Conservation (phyloP, 1,140 invertebrate genomes). For the Meloidogyne hapla region DNA sequence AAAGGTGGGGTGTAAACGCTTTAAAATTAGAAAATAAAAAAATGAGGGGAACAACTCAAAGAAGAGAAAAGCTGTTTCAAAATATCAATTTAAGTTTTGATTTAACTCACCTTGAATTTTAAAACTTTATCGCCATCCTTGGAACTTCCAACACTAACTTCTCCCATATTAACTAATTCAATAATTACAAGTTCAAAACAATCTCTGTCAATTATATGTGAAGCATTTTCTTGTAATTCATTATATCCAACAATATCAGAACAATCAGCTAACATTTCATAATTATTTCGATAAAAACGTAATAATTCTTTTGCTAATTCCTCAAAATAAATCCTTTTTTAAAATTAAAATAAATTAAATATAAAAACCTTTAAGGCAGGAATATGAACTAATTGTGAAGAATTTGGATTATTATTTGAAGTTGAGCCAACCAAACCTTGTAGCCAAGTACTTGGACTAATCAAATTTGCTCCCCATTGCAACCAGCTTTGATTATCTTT, state of each 20-base stretch:
- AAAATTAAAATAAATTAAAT: background rate
- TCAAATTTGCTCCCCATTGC: slow-evolving; percentile 45
- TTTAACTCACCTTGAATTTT: slow-evolving; percentile 52
- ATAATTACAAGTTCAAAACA: slow-evolving; percentile 59
- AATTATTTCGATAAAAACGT: slow-evolving; percentile 47
- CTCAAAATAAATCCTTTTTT: slow-evolving; percentile 25
- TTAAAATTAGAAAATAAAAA: no score
- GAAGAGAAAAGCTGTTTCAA: no score
- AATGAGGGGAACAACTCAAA: no score
- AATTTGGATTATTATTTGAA: background rate
- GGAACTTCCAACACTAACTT: slow-evolving; percentile 51
- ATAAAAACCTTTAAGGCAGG: slow-evolving; percentile 47
- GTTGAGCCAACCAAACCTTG: background rate
- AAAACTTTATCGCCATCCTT: slow-evolving; percentile 54
- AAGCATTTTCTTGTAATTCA: slow-evolving; percentile 44
- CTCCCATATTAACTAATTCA: slow-evolving; percentile 48
- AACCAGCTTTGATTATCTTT: slow-evolving; percentile 48
- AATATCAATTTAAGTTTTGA: no score
- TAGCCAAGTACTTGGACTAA: slow-evolving; percentile 40
- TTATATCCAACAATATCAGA: slow-evolving; percentile 58
- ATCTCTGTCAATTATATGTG: slow-evolving; percentile 35
- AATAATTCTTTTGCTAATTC: slow-evolving; percentile 45
- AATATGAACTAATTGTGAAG: slow-evolving; percentile 47
- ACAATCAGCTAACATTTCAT: slow-evolving; percentile 49
- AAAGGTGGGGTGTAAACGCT: no score